Base-by-base conservation (phyloP, 2,113 vertebrate species). In the Brachionichthys hirsutus region DNA sequence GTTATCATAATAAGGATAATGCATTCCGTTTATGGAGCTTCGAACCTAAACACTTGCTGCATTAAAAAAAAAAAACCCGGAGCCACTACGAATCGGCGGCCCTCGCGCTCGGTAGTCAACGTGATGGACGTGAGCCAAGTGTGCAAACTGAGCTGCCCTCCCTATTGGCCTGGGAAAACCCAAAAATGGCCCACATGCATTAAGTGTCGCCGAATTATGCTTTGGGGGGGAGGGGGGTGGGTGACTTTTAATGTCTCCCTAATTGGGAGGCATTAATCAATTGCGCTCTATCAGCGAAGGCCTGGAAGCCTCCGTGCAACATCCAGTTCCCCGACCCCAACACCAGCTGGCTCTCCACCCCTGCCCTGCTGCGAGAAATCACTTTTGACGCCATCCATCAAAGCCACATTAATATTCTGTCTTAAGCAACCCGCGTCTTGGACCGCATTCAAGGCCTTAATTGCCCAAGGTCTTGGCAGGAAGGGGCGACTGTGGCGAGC, bases 371-470 rank as follows among this genome's bases (percentile, higher is more conserved):
- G 83, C 76, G 78, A 90, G 87, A 90, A 92, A 92, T 91, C 89
- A 86, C 90, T 89, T 91, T 89, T 90, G 89, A 93, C 86, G 88
- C 87, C 86, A 90, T 92, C 90, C 86, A 87, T 92, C 90, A 90
- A 82, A 87, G 89, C 83, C 80, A 77, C 89, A 91, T 90, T 92
- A 92, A 91, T 88, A 90, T 89, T 89, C 80, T 60, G 76, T 88
- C 83, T 80, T 76, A 82, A 75, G 76, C 83, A 72, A 79, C 76
- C 84, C 68, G 64, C 79, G 52, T 58, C 79, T 85, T 81, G 78
- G 75, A 75, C 81, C 56, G 65, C 55, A 50, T 69, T 79, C 82
- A 52, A 16, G 54, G 55, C 58, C 75, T 81, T 92, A 91, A 92
- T 91, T 90, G 88, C 79, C 87, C 63, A 47, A 40, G 76, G 67